Evolutionary conservation across 2,797 vertebrate species (phyloP).

Genomic region (Sebastes ruberrimus): DNA sequence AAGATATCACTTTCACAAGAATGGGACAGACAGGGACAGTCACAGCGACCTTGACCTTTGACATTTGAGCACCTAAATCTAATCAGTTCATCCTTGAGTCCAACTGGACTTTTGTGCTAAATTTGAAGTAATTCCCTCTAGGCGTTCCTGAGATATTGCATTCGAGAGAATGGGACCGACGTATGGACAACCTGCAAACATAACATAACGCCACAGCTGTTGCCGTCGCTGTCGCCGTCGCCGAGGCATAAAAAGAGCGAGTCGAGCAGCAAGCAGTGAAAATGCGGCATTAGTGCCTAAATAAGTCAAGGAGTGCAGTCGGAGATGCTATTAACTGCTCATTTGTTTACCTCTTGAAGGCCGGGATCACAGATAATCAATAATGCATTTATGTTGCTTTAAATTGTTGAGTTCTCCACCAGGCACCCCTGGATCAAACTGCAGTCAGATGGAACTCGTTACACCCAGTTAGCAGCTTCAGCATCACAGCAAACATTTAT

Average conservation of each 20-base stretch:
- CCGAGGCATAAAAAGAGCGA: neutral
- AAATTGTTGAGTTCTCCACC: constrained; percentile 20
- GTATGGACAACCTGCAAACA: neutral
- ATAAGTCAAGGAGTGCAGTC: constrained; percentile 19
- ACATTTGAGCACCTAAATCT: neutral
- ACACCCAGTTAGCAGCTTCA: constrained; percentile 15
- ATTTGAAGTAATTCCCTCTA: neutral
- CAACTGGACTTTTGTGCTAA: neutral
- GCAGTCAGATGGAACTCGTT: constrained; percentile 20
- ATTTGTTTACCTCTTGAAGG: constrained; percentile 56
- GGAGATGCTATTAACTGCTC: constrained; percentile 32
- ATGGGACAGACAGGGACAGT: neutral
- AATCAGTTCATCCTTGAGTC: neutral
- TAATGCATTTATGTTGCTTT: constrained; percentile 50
- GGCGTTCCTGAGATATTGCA: neutral
- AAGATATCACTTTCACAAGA: too few species aligned
- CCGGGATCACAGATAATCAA: constrained; percentile 45
- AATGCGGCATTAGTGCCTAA: neutral
- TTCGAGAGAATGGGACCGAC: neutral
- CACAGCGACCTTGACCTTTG: neutral
- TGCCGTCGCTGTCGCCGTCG: neutral
- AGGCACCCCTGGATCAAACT: constrained; percentile 14
- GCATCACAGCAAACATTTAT: constrained; percentile 10
- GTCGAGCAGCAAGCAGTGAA: neutral
- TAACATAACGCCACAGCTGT: neutral